Percentiles rank a stretch among this genome's conserved stretches.
phyloP scores from a whole-genome alignment of 2,888 invertebrate genomes.

The Drosophila aldrichi region DNA sequence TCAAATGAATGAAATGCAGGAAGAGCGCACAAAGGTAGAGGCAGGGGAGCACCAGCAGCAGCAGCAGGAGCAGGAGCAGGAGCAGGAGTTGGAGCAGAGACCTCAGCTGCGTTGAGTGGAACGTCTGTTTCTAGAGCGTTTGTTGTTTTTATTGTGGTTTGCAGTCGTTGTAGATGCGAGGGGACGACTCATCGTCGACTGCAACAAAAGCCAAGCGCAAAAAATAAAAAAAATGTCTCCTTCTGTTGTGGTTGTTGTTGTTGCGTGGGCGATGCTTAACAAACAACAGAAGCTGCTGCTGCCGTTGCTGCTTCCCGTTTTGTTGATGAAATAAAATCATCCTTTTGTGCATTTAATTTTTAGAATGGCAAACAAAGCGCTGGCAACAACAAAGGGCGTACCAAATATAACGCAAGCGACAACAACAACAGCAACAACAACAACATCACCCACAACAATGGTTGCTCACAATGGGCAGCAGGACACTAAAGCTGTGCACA shows the following conservation, averaged over 20 bases:
- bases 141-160: slow-evolving; percentile 60
- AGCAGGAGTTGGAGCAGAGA: slow-evolving; percentile 16
- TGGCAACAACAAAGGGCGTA: slow-evolving; percentile 78
- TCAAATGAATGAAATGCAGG: slow-evolving; percentile 62
- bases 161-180: slow-evolving; percentile 6
- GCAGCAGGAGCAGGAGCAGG: too few relatives aligned
- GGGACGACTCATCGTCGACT: slow-evolving; percentile 33
- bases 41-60: not conserved
- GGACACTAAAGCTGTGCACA: slow-evolving; percentile 64
- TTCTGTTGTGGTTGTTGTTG: slow-evolving; percentile 53
- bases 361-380: slow-evolving; percentile 77
- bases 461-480: slow-evolving; percentile 66
- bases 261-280: slow-evolving; percentile 79
- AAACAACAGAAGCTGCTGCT: slow-evolving; percentile 78
- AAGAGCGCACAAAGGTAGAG: slow-evolving; percentile 11
- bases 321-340: slow-evolving; percentile 81
- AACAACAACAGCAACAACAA: slow-evolving; percentile 61
- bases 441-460: slow-evolving; percentile 74
- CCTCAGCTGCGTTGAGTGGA: slow-evolving; percentile 77
- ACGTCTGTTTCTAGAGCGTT: slow-evolving; percentile 75
- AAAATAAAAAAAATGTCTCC: slow-evolving; percentile 67
- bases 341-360: slow-evolving; percentile 83
- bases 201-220: slow-evolving; percentile 65
- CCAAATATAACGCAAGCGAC: slow-evolving; percentile 68
- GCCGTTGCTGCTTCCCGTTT: slow-evolving; percentile 77